Evolutionary conservation across 1,140 invertebrate genomes (phyloP).

Genomic region (Drosophila pseudoobscura): DNA sequence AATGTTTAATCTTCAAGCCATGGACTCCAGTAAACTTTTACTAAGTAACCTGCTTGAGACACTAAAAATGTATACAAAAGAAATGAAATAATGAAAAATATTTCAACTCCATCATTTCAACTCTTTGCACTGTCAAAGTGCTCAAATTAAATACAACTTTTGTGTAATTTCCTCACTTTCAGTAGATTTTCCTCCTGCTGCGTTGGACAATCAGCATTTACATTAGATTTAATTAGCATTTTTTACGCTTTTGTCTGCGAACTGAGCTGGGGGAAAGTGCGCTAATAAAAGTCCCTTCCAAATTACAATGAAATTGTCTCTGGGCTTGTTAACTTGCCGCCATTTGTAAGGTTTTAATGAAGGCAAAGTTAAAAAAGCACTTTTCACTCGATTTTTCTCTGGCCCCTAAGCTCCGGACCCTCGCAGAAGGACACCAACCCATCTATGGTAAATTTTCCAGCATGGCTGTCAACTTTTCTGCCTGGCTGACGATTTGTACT

Average conservation of each 20-base stretch:
- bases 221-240: slow-evolving; percentile 34
- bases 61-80: too few relatives aligned
- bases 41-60: too few relatives aligned
- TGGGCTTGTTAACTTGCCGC: neutral
- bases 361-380: slow-evolving; percentile 49
- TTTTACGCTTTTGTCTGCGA: slow-evolving; percentile 43
- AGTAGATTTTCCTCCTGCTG: neutral
- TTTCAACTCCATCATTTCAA: neutral
- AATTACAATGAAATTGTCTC: slow-evolving; percentile 49
- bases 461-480: slow-evolving; percentile 32
- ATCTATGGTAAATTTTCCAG: slow-evolving; percentile 6
- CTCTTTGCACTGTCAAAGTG: slow-evolving; percentile 1
- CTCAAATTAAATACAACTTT: slow-evolving; percentile 13
- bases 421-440: too few relatives aligned
- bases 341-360: slow-evolving; percentile 45
- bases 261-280: slow-evolving; percentile 20
- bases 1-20: too few relatives aligned
- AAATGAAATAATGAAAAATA: too few relatives aligned
- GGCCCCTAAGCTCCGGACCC: neutral
- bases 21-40: too few relatives aligned
- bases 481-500: slow-evolving; percentile 21
- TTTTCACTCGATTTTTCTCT: slow-evolving; percentile 35
- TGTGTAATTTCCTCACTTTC: neutral
- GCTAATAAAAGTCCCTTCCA: slow-evolving; percentile 44
- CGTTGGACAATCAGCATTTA: too few relatives aligned